A percentile compares a stretch with the other conserved stretches of the same genome.
These are phyloP conservation scores for Sebastes aleutianus DNA, from an alignment of 2,797 vertebrate species.

Conservation along the genomic window DNA sequence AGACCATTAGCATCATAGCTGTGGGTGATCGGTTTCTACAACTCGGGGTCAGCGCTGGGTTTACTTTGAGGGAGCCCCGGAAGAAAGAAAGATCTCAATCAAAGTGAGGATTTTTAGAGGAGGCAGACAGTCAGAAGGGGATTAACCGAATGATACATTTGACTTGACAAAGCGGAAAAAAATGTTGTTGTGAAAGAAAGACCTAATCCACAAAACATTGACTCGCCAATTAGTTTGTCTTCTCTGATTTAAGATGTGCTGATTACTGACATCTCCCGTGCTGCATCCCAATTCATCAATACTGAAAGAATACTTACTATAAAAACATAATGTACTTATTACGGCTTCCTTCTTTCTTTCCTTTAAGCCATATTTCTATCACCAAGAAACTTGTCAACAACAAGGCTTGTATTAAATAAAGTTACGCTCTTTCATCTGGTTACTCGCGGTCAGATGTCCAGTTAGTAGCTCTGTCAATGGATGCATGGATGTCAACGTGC, in stretches of 20 bases:
- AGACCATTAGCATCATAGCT: slow-evolving; percentile 65
- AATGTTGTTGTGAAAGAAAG: neutral
- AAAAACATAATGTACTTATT: neutral
- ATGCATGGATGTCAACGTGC: no score
- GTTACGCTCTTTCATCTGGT: no score
- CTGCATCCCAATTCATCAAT: neutral
- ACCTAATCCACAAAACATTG: neutral
- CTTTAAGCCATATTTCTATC: no score
- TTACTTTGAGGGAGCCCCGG: slow-evolving; percentile 34
- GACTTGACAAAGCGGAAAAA: slow-evolving; percentile 28
- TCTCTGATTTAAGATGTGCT: neutral
- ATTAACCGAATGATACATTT: slow-evolving; percentile 32
- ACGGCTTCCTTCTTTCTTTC: no score
- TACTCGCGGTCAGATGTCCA: no score
- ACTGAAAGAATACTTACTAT: neutral
- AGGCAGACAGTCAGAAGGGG: slow-evolving; percentile 31
- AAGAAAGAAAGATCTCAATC: slow-evolving; percentile 30
- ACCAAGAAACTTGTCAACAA: no score
- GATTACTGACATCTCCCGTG: neutral
- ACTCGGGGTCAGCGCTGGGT: slow-evolving; percentile 53
- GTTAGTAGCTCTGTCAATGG: no score
- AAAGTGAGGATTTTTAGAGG: slow-evolving; percentile 34
- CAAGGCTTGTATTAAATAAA: no score
- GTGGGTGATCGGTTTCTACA: slow-evolving; percentile 53
- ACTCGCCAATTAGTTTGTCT: neutral